Conservation (phyloP, 2,113 vertebrate genomes). For the Anser cygnoides region DNA sequence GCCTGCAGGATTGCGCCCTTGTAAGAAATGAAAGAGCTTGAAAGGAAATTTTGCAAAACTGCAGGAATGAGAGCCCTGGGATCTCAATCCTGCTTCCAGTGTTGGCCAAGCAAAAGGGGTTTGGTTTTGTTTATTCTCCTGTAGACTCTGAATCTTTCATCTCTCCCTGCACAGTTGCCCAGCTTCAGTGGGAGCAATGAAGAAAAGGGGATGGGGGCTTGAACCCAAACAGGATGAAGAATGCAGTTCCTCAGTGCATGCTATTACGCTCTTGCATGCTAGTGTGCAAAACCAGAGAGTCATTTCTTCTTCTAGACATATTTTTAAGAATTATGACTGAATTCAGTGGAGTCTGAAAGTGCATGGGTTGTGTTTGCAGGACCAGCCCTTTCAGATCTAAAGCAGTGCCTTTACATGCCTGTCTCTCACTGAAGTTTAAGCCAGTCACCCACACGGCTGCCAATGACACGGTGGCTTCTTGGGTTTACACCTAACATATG, state of each 20-base stretch:
- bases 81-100: neutral
- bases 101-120: neutral
- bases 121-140: neutral
- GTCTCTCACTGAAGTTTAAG: neutral
- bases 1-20: neutral
- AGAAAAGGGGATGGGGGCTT: neutral
- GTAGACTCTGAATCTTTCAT: neutral
- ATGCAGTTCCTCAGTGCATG: neutral
- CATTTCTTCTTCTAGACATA: neutral
- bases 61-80: neutral
- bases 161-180: neutral
- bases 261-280: neutral
- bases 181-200: neutral
- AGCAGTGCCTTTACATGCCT: accelerated
- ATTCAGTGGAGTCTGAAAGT: neutral
- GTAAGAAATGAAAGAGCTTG: neutral
- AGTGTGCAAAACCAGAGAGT: neutral
- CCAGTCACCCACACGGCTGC: neutral
- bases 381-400: neutral
- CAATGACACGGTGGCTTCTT: neutral
- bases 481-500: neutral
- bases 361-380: neutral
- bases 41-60: neutral
- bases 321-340: neutral
- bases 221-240: neutral